Evolutionary conservation across 2,888 invertebrate species (phyloP), one percentile per base, ranked within the genome.

Genomic region (Drosophila neutralis): DNA sequence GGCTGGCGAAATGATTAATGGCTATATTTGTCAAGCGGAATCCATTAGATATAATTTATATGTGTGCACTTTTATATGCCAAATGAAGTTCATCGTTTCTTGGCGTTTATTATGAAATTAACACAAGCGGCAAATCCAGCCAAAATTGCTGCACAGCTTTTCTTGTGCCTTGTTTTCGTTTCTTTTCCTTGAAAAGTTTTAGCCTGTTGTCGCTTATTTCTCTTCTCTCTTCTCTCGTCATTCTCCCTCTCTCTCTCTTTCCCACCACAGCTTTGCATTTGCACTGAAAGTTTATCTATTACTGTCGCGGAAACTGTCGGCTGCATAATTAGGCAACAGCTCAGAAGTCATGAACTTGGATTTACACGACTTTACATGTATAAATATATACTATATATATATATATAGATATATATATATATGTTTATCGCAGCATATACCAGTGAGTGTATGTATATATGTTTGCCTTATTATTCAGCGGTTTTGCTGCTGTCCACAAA

Each of bases 201-300:
- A 53, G 49, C 45, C 59, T 35, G 54, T 66, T 48, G 56, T 57
- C 52, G 66, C 24, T 21, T 24, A 4, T 54, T n/a, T 7, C 2
- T 27, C 36, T 54, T 24, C 2, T 24, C n/a, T 15, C 51, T 27
- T 24, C 2, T 24, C n/a, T 15, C 51, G n/a, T 24, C 7, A 1
- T 51, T 49, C 54, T 40, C 35, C 29, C 33, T 27, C 27, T 27
- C n/a, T 38, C 33, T 15, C 53, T 27, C 1, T 54, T 8, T 57
- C 13, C 24, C 33, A 10, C 3, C 59, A 65, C 60, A 70, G 74
- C 65, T 69, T 78, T 78, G 74, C 75, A 78, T 78, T 78, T 75
- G 64, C 65, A 51, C 10, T n/a, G 48, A 72, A 77, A 79, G 71
- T 75, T 76, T 61, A 71, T 67, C 45, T 67, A 63, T 67, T 67